phyloP scores from a whole-genome alignment of 2,888 invertebrate genomes.

The Pristionchus fissidentatus region DNA sequence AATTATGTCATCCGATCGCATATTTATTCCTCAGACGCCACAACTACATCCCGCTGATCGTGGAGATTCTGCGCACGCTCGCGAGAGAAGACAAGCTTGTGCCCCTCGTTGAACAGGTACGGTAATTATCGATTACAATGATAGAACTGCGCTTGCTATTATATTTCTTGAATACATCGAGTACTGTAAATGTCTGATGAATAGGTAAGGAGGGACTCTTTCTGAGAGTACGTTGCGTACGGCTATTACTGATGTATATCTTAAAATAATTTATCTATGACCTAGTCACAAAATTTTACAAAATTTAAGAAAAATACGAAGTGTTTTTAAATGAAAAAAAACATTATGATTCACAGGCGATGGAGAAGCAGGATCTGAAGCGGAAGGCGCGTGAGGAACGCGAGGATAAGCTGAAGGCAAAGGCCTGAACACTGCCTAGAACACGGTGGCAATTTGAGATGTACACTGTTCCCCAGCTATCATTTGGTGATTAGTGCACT shows the following conservation, averaged over 20 bases:
- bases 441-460: constrained; percentile 27
- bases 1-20: constrained; percentile 78
- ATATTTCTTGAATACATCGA: too few relatives aligned
- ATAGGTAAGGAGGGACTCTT: too few relatives aligned
- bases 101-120: constrained; percentile 84
- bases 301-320: too few relatives aligned
- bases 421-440: constrained; percentile 32
- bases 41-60: constrained; percentile 96
- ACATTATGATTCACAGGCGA: not conserved
- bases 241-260: too few relatives aligned
- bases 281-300: too few relatives aligned
- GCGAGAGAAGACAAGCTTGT: constrained; percentile 92
- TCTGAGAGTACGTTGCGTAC: too few relatives aligned
- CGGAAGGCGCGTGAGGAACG: constrained; percentile 5
- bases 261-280: too few relatives aligned
- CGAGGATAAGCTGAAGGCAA: constrained; percentile 33
- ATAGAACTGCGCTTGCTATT: too few relatives aligned
- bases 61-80: constrained; percentile 90
- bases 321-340: too few relatives aligned
- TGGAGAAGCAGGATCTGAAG: not conserved
- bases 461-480: not conserved
- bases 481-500: not conserved
- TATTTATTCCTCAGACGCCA: constrained; percentile 86
- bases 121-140: too few relatives aligned
- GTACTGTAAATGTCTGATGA: too few relatives aligned